Evolutionary conservation across 2,888 invertebrate genomes (phyloP), one percentile per base, ranked within the genome.

Genomic region (Andrena dorsata): DNA sequence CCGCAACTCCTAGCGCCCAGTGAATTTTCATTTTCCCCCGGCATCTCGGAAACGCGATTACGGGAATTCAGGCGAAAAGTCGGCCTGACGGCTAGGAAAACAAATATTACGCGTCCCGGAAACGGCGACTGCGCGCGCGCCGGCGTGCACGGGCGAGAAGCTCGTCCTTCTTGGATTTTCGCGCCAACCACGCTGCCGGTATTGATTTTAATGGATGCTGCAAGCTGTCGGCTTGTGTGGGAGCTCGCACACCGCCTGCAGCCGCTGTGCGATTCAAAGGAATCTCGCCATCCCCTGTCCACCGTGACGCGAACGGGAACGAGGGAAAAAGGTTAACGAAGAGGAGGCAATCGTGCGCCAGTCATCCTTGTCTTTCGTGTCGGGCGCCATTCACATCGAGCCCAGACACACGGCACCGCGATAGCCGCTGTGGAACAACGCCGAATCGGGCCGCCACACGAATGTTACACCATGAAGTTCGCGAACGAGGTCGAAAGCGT

Each of bases 121-220:
- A 69, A 30, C 20, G 20, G 70, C 69, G 66, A 30, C 28, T 58
- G 49, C 81, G 82, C 84, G 53, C 79, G 83, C 83, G 83, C 70
- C 30, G 32, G 30, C 60, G 26, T 47, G 7, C 23, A n/a, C 58
- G 41, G 30, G 30, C 60, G 75, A 79, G 75, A 51, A 83, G 72
- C 77, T 51, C 61, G 69, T 77, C 79, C 56, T 79, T 87, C 87
- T 86, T 87, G 88, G 56, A 88, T 88, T 89, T 88, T 88, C 88
- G 88, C 89, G 88, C 88, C 87, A 85, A 84, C 79, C 80, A 80
- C 80, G 82, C 78, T 76, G 75, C 61, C 73, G 78, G 90, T 91
- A 91, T 91, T 91, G 91, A 91, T 91, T 91, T 90, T 89, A 89
- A 91, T 88, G 87, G 89, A 90, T 89, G 87, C 89, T 86, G 88